Evolutionary conservation across 2,888 invertebrate genomes (phyloP).

Genomic region (Rhaphigaster nebulosa): DNA sequence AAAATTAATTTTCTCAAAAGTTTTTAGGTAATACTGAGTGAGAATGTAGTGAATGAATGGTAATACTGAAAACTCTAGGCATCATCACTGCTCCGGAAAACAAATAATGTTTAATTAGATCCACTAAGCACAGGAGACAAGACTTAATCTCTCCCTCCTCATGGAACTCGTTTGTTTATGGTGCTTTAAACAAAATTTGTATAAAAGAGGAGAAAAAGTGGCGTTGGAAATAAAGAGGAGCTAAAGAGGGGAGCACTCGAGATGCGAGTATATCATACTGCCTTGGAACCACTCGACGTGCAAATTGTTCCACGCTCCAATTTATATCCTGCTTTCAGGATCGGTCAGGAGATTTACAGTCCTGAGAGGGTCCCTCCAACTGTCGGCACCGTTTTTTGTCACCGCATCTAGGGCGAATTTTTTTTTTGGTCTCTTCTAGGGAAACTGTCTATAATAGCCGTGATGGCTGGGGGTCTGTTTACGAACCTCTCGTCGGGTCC

Average conservation of each 20-base stretch:
- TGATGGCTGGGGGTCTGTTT: background rate
- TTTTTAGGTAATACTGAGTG: too few relatives aligned
- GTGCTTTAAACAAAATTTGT: conserved; percentile 43
- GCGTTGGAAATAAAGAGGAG: conserved; percentile 8
- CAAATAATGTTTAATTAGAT: background rate
- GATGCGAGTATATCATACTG: conserved; percentile 50
- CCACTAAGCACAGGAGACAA: background rate
- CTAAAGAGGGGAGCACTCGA: conserved; percentile 32
- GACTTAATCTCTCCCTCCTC: background rate
- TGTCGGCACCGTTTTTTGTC: background rate
- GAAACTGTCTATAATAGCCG: conserved; percentile 1
- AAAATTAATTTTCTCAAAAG: too few relatives aligned
- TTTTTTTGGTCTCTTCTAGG: background rate
- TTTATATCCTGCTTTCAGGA: conserved; percentile 54
- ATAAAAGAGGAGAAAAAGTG: conserved; percentile 30
- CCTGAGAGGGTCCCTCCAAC: conserved; percentile 12
- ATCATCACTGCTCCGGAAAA: too few relatives aligned
- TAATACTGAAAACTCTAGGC: too few relatives aligned
- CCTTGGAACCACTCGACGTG: conserved; percentile 53
- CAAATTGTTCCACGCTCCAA: conserved; percentile 51
- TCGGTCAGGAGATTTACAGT: conserved; percentile 46
- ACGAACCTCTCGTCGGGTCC: background rate
- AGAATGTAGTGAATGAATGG: too few relatives aligned
- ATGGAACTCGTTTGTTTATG: background rate
- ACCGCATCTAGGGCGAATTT: background rate